Evolutionary conservation across 2,888 invertebrate species (phyloP).

Genomic region (Andrena flavipes): DNA sequence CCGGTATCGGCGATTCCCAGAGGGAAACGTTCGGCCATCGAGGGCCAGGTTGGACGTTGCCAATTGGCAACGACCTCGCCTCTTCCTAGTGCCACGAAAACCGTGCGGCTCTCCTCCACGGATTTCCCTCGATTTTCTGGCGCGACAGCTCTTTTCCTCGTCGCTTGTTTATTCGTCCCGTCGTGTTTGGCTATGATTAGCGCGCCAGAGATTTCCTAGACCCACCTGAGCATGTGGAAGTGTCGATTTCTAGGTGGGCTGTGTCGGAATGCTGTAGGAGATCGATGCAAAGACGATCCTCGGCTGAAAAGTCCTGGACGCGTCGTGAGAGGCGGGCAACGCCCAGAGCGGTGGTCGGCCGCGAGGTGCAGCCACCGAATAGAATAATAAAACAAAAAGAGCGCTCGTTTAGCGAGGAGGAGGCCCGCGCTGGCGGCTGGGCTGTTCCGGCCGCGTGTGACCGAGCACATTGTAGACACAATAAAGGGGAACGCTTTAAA

Average conservation of each 20-base stretch:
- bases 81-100: slow-evolving; percentile 31
- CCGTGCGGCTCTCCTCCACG: background rate
- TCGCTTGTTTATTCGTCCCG: background rate
- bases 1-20: background rate
- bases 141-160: slow-evolving; percentile 16
- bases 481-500: slow-evolving; percentile 80
- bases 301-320: background rate
- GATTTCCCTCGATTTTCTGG: slow-evolving; percentile 36
- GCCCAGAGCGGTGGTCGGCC: slow-evolving; percentile 29
- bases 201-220: too few species aligned
- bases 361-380: slow-evolving; percentile 46
- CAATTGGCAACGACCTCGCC: slow-evolving; percentile 33
- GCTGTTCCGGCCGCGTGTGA: slow-evolving; percentile 76
- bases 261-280: too few species aligned
- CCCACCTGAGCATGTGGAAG: too few species aligned
- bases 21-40: background rate
- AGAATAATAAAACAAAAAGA: slow-evolving; percentile 63
- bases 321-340: slow-evolving; percentile 34
- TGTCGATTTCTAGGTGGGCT: too few species aligned
- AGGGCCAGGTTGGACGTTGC: slow-evolving; percentile 4
- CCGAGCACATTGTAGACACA: slow-evolving; percentile 79
- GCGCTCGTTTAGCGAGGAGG: slow-evolving; percentile 54
- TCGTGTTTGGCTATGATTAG: background rate
- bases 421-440: slow-evolving; percentile 41
- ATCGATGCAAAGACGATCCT: background rate